Conservation (phyloP, 2,797 vertebrate species). For the Austrolebias charrua region DNA sequence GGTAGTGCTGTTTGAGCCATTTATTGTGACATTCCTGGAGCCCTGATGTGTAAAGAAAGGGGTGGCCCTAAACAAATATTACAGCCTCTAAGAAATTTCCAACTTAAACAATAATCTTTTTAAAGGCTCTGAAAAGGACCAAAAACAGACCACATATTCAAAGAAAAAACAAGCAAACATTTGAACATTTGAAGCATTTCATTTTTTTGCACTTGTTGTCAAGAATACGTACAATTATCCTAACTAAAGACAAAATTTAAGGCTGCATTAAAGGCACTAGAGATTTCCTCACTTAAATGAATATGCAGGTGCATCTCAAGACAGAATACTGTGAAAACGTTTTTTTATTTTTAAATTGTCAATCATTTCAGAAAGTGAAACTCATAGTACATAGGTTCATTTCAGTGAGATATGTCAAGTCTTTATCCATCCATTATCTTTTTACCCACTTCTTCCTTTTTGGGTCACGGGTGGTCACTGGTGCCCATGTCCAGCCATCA, state of each 20-base stretch:
- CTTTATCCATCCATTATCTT: no score
- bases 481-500: no score
- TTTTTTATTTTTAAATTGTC: no score
- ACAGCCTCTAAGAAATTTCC: neutral
- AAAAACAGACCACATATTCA: neutral
- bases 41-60: slow-evolving; percentile 39
- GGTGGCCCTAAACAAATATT: slow-evolving; percentile 55
- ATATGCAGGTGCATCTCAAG: no score
- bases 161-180: neutral
- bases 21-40: slow-evolving; percentile 40
- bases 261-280: slow-evolving; percentile 12
- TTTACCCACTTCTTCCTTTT: no score
- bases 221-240: slow-evolving; percentile 5
- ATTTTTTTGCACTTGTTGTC: neutral
- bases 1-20: slow-evolving; percentile 19
- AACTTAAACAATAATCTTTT: slow-evolving; percentile 29
- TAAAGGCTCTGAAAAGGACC: slow-evolving; percentile 4
- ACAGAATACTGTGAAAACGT: no score
- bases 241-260: neutral
- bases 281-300: slow-evolving; percentile 17
- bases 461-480: no score
- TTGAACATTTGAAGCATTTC: neutral
- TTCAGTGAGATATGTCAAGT: no score
- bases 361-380: no score
- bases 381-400: no score